Evolutionary conservation across 2,888 invertebrate species (phyloP).

Genomic region (Rambutsinella grinnellia): DNA sequence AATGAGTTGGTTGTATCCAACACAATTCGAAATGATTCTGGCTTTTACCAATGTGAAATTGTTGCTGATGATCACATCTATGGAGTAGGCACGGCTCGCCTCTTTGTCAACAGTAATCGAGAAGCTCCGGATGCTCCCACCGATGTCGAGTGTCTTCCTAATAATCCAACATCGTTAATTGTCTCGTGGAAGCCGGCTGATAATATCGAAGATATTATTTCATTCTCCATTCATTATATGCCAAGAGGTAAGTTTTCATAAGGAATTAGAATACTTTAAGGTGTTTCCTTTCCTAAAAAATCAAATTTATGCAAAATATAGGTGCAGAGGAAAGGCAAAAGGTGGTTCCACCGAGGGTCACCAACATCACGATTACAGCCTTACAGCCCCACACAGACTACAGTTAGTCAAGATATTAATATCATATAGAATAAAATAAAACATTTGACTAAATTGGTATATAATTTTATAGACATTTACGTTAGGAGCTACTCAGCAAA

Average conservation of each 20-base stretch:
- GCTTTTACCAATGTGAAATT: conserved; percentile 65
- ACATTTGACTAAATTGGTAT: background rate
- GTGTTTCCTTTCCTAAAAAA: background rate
- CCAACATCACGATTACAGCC: conserved; percentile 44
- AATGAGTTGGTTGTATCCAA: conserved; percentile 65
- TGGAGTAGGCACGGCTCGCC: conserved; percentile 62
- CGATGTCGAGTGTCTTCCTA: conserved; percentile 51
- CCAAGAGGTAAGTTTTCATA: conserved; percentile 55
- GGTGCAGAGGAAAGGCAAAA: conserved; percentile 61
- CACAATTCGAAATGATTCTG: conserved; percentile 64
- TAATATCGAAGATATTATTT: conserved; percentile 40
- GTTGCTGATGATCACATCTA: conserved; percentile 58
- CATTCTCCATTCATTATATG: conserved; percentile 61
- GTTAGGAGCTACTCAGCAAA: conserved; percentile 58
- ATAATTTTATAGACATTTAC: conserved; percentile 54
- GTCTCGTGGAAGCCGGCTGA: conserved; percentile 55
- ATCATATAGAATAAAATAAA: background rate
- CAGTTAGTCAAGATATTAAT: conserved; percentile 31
- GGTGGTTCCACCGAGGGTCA: conserved; percentile 46
- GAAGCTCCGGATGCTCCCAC: conserved; percentile 61
- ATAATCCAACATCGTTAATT: conserved; percentile 45
- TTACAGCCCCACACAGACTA: conserved; percentile 62
- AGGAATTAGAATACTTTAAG: no score
- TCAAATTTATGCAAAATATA: conserved; percentile 3
- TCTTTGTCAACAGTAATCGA: conserved; percentile 52